Evolutionary conservation across 1,140 invertebrate genomes (phyloP), one percentile per base, ranked within the genome.

Genomic region (Lepidotrigona ventralis): DNA sequence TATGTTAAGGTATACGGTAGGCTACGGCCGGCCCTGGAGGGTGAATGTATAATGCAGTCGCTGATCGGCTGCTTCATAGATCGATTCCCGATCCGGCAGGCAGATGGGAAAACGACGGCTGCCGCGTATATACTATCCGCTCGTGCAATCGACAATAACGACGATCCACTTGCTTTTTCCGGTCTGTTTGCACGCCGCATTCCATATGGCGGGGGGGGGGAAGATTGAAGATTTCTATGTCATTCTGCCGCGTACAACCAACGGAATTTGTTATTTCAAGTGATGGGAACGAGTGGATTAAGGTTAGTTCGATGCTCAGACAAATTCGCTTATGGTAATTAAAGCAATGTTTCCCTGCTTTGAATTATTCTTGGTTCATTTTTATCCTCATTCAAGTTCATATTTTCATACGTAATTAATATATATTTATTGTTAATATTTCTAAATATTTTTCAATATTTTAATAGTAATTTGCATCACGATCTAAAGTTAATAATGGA

Each of bases 1-100:
- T 93, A 93, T 93, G 92, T 91, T 93, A 93, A 93, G 87, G 90
- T 93, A 93, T 93, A 92, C 92, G 88, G 81, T 84, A 90, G 83
- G 86, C 86, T 78, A 84, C 72, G 81, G 83, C 75, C 21, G 64
- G 85, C 58, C 69, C 56, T 72, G 78, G 86, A 87, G 85, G 85
- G 81, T 83, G 87, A 92, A 93, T 92, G 91, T 90, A 91, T 93
- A 93, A 93, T 93, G 91, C 86, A 87, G 74, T 69, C 63, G 73
- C 46, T 60, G 79, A 75, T 83, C 75, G 85, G 77, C 63, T 58
- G 78, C 15, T 69, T 60, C 29, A 6, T 56, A 26, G 70, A 33
- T 54, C 72, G 83, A 83, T 78, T 54, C 66, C 51, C 39, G 60
- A 71, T 84, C 63, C 56, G 70, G 60, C 11, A 29, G 8, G 26